phyloP scores from a whole-genome alignment of 2,113 vertebrate species.

The Ramphastos sulfuratus region DNA sequence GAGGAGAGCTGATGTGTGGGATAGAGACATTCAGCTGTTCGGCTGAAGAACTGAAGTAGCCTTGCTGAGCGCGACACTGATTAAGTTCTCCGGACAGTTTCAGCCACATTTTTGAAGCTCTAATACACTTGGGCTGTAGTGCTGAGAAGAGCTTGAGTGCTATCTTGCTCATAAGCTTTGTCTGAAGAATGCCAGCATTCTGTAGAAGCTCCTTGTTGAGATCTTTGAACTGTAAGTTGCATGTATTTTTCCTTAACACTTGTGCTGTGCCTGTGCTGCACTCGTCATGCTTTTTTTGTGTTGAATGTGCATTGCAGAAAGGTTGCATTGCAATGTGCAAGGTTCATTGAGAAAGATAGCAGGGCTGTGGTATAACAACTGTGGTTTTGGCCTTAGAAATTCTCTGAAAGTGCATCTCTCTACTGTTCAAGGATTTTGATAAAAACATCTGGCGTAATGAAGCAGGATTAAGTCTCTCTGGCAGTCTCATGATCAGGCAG shows the following conservation, averaged over 20 bases:
- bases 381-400: neutral
- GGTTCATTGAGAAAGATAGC: neutral
- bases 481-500: neutral
- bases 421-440: neutral
- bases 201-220: neutral
- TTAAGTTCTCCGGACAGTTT: neutral
- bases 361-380: neutral
- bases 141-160: neutral
- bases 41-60: neutral
- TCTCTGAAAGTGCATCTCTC: neutral
- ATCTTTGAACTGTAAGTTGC: constrained; percentile 27
- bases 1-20: neutral
- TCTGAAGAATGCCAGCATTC: constrained; percentile 16
- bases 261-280: neutral
- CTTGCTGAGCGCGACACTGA: neutral
- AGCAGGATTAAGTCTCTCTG: neutral
- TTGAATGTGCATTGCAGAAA: neutral
- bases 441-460: neutral
- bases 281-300: neutral
- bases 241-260: neutral
- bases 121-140: neutral
- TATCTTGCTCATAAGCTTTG: neutral
- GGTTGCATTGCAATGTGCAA: neutral
- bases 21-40: constrained; percentile 14
- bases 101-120: neutral